These are phyloP conservation scores for Lepidocyrtoides sp. DNA, from an alignment of 2,888 invertebrate species.

Conservation along the genomic window DNA sequence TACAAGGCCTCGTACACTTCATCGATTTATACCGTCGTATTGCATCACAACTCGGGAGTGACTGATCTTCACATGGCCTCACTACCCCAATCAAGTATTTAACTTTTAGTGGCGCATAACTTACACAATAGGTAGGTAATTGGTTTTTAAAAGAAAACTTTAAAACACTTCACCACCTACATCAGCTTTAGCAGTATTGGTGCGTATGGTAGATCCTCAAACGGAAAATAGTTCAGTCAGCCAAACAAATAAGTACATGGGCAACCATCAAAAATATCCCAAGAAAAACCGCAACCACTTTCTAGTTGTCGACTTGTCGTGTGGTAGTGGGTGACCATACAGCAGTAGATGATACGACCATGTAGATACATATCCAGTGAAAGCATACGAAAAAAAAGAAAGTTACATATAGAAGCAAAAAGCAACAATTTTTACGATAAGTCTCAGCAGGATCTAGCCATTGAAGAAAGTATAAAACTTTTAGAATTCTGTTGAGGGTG, in stretches of 20 bases:
- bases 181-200: background rate
- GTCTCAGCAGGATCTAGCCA: constrained; percentile 67
- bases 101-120: too few species aligned
- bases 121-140: too few species aligned
- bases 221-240: background rate
- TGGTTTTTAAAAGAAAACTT: too few species aligned
- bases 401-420: background rate
- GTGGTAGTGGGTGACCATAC: too few species aligned
- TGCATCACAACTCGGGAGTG: too few species aligned
- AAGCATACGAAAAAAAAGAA: constrained; percentile 35
- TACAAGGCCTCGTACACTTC: too few species aligned
- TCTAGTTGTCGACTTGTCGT: too few species aligned
- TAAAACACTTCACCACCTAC: too few species aligned
- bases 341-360: too few species aligned
- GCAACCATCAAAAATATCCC: constrained; percentile 35
- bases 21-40: too few species aligned
- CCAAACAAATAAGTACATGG: background rate
- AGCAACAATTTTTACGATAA: constrained; percentile 73
- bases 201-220: background rate
- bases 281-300: constrained; percentile 56
- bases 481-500: constrained; percentile 28
- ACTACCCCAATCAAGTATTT: too few species aligned
- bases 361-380: background rate
- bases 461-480: constrained; percentile 22
- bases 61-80: too few species aligned